Evolutionary conservation across 2,113 vertebrate genomes (phyloP).

Genomic region (Trinectes maculatus): DNA sequence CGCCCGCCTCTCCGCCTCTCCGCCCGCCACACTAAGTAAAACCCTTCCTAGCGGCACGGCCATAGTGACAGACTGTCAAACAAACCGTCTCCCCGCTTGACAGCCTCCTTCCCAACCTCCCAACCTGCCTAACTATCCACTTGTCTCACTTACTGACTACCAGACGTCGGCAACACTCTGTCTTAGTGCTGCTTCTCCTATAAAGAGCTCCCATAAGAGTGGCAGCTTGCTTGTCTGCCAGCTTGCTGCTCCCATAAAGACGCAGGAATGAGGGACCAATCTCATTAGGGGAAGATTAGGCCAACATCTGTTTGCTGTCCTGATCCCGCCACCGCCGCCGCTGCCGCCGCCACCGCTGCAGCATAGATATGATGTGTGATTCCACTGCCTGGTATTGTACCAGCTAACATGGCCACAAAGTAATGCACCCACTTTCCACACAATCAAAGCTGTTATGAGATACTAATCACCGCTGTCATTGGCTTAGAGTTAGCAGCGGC

Average conservation of each 20-base stretch:
- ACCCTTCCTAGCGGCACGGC: slow-evolving; percentile 1
- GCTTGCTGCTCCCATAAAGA: slow-evolving; percentile 76
- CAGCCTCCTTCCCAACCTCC: slow-evolving; percentile 1
- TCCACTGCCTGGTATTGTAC: slow-evolving; percentile 53
- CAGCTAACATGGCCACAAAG: slow-evolving; percentile 39
- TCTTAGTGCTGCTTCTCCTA: slow-evolving; percentile 43
- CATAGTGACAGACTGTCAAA: neutral
- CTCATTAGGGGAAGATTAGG: slow-evolving; percentile 83
- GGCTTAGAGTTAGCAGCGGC: slow-evolving; percentile 50
- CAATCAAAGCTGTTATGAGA: slow-evolving; percentile 61
- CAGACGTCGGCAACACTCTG: slow-evolving; percentile 23
- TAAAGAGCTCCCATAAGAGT: slow-evolving; percentile 52
- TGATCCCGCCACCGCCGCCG: slow-evolving; percentile 40
- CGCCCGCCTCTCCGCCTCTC: neutral
- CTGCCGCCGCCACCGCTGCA: slow-evolving; percentile 36
- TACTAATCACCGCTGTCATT: slow-evolving; percentile 64
- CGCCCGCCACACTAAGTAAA: neutral
- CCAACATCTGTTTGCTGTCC: slow-evolving; percentile 83
- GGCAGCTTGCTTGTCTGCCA: slow-evolving; percentile 64
- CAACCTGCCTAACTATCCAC: slow-evolving; percentile 28
- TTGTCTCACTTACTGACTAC: slow-evolving; percentile 39
- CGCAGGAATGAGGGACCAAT: slow-evolving; percentile 77
- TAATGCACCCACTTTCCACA: slow-evolving; percentile 51
- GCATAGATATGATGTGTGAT: slow-evolving; percentile 44
- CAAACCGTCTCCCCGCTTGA: slow-evolving; percentile 9